These are phyloP conservation scores for Psilopogon haemacephalus DNA, from an alignment of 2,113 vertebrate genomes.

Conservation along the genomic window DNA sequence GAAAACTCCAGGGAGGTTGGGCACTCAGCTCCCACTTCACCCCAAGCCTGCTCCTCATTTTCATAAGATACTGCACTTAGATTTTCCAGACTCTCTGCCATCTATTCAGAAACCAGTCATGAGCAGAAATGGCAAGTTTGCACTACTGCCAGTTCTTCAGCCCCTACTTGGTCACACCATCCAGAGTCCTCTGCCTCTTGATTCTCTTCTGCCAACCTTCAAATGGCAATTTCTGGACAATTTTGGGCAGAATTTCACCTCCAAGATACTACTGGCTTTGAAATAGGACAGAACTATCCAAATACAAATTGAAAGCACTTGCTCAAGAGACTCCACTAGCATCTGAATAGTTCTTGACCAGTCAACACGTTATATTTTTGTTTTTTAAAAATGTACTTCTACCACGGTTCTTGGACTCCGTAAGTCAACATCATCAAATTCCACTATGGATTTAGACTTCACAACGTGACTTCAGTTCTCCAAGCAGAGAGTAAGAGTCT, in stretches of 20 bases:
- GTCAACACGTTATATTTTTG: neutral
- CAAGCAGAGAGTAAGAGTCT: conserved; percentile 44
- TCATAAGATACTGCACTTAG: neutral
- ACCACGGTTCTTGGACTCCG: neutral
- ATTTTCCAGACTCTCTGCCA: conserved; percentile 20
- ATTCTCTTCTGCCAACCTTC: neutral
- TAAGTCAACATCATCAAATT: conserved; percentile 35
- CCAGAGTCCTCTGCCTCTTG: neutral
- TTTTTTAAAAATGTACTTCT: conserved; percentile 13
- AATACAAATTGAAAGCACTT: conserved; percentile 35
- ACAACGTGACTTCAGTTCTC: conserved; percentile 45
- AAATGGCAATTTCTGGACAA: neutral
- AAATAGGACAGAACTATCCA: conserved; percentile 17
- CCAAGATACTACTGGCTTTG: neutral
- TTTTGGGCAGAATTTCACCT: neutral
- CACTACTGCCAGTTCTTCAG: neutral
- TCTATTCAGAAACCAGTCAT: neutral
- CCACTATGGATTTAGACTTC: conserved; percentile 36
- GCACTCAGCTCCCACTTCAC: neutral
- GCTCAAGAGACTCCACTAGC: neutral
- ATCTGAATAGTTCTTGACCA: neutral
- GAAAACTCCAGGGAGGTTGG: neutral
- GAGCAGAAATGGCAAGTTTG: neutral
- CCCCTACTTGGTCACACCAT: neutral
- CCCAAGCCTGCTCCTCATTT: neutral